These are phyloP conservation scores for Calameuta idolon DNA, from an alignment of 2,888 invertebrate genomes.

Conservation along the genomic window DNA sequence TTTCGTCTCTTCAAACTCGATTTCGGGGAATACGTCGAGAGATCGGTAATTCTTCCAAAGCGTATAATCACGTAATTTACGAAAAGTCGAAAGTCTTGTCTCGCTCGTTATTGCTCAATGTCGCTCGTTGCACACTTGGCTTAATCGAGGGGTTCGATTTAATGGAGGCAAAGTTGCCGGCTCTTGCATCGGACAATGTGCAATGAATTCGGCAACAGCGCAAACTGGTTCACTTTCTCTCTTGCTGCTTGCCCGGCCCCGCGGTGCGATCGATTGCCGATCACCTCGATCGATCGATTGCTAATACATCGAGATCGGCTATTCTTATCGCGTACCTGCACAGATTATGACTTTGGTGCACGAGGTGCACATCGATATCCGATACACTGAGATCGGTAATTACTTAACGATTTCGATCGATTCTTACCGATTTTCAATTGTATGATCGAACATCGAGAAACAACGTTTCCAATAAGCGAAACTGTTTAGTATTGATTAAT, in stretches of 20 bases:
- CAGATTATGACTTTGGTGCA: neutral
- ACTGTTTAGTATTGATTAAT: neutral
- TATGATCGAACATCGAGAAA: too few species aligned
- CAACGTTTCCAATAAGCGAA: too few species aligned
- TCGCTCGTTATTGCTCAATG: neutral
- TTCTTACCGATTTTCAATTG: neutral
- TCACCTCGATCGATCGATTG: neutral
- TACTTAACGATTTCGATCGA: neutral
- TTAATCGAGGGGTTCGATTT: neutral
- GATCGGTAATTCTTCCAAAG: neutral
- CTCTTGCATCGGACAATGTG: slow-evolving; percentile 33
- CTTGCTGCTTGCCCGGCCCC: slow-evolving; percentile 44
- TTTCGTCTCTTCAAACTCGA: neutral
- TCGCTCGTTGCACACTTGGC: neutral
- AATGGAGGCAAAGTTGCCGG: slow-evolving; percentile 37
- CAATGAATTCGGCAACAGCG: slow-evolving; percentile 61
- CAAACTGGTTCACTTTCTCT: slow-evolving; percentile 65
- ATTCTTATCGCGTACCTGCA: neutral
- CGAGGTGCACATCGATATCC: neutral
- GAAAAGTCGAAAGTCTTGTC: neutral
- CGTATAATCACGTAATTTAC: neutral
- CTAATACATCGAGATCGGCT: neutral
- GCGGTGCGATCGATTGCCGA: neutral
- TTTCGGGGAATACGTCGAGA: neutral
- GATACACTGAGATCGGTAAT: neutral